These are phyloP conservation scores for Araneus ventricosus DNA, from an alignment of 1,140 invertebrate species.

Conservation along the genomic window DNA sequence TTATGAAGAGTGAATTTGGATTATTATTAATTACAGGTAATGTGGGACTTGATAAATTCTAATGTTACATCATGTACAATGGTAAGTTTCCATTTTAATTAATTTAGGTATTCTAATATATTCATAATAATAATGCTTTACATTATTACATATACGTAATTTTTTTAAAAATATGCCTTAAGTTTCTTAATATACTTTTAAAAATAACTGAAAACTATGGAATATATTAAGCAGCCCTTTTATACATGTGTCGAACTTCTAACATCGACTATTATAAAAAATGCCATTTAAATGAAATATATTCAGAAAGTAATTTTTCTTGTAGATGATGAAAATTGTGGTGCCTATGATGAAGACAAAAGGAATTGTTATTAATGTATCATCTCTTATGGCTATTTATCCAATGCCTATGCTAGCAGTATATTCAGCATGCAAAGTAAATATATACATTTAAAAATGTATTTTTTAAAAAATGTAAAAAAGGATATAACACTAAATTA, in stretches of 20 bases:
- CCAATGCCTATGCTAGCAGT: slow-evolving; percentile 91
- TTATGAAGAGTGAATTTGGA: background rate
- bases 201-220: too few relatives aligned
- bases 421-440: slow-evolving; percentile 94
- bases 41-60: slow-evolving; percentile 57
- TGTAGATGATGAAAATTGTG: slow-evolving; percentile 88
- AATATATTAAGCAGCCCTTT: too few relatives aligned
- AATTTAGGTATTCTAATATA: too few relatives aligned
- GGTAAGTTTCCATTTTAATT: slow-evolving; percentile 30
- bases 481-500: too few relatives aligned
- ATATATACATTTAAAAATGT: background rate
- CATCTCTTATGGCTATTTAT: slow-evolving; percentile 89
- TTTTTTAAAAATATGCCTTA: too few relatives aligned
- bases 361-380: slow-evolving; percentile 95
- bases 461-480: too few relatives aligned
- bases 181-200: too few relatives aligned
- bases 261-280: too few relatives aligned
- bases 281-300: background rate
- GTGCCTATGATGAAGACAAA: slow-evolving; percentile 94
- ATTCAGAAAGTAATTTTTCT: background rate
- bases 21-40: slow-evolving; percentile 43
- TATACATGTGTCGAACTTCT: too few relatives aligned
- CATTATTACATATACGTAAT: too few relatives aligned
- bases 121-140: too few relatives aligned
- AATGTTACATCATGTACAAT: slow-evolving; percentile 68